Base-by-base conservation (phyloP, 1,140 invertebrate species). In the Anthonomus grandis region DNA sequence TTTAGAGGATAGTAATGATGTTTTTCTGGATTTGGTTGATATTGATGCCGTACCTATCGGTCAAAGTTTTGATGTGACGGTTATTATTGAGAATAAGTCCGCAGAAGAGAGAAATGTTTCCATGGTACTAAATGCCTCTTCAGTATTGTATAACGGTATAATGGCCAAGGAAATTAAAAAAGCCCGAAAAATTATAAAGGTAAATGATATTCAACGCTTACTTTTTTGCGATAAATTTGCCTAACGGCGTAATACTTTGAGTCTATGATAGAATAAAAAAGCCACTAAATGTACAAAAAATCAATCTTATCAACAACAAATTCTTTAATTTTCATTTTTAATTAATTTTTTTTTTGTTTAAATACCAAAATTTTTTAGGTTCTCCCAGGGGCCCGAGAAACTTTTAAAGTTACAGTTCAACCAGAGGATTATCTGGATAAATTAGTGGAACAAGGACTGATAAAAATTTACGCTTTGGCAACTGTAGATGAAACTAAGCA, bases 141-240 rank as follows among this genome's bases (percentile, higher is more conserved):
- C 82, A 19, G 79, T 86, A 48, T 85, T 81, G 63, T 89, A 89
- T 67, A 89, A 84, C 45, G 87, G 87, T 15, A 79, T 84, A 3
- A 79, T 80, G 17, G 83, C 81, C 0, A 76, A 81, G n/a, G 75
- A 79, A 19, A 71, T 90, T 49, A 86, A 86, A 66, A 77, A 79
- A 55, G 79, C 81, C 15, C 77, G 81, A 47, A 83, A 79, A 18
- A 77, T 80, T 37, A 82, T 86, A 60, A 71, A 76, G 12, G 73
- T 88, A 45, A 21, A 4, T 31, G n/a, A n/a, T n/a, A n/a, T n/a
- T n/a, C n/a, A n/a, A n/a, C n/a, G n/a, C n/a, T 45, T 51, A 42
- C 0, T n/a, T 21, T 45, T 45, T 8, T 21, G 22, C 8, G 42
- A 1, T n/a, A n/a, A n/a, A n/a, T 21, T 41, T 41, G 1, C 17